A percentile compares a stretch with the other conserved stretches of the same genome.
Evolutionary conservation across 2,113 vertebrate species (phyloP).

Genomic region (Psilopsiagon aurifrons): DNA sequence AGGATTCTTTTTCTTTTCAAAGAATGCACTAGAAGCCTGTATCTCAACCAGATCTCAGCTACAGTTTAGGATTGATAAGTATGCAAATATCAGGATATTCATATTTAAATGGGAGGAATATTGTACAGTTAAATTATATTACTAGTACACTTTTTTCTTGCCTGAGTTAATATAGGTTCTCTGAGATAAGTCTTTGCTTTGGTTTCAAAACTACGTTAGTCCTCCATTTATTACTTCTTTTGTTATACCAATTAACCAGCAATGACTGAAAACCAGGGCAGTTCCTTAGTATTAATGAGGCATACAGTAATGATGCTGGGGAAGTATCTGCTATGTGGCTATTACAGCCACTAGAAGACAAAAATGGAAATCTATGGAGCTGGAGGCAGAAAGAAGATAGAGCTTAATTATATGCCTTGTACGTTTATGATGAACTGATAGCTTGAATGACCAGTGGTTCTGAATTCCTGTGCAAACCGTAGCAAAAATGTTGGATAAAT

Average conservation of each 20-base stretch:
- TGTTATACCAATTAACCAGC: background rate
- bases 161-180: background rate
- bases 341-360: background rate
- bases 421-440: background rate
- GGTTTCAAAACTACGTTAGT: background rate
- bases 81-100: background rate
- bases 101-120: background rate
- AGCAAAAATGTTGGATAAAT: constrained; percentile 42
- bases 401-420: background rate
- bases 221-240: background rate
- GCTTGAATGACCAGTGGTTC: background rate
- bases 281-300: background rate
- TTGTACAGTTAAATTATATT: background rate
- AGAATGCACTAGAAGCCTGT: background rate
- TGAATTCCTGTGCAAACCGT: background rate
- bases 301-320: background rate
- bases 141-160: background rate
- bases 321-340: background rate
- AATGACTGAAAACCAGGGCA: background rate
- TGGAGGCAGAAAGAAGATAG: background rate
- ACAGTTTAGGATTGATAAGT: background rate
- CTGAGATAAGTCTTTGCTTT: background rate
- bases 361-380: background rate
- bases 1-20: background rate
- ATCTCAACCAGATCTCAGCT: background rate